Conservation (phyloP, 2,888 invertebrate species). For the Herminia tarsipennalis region DNA sequence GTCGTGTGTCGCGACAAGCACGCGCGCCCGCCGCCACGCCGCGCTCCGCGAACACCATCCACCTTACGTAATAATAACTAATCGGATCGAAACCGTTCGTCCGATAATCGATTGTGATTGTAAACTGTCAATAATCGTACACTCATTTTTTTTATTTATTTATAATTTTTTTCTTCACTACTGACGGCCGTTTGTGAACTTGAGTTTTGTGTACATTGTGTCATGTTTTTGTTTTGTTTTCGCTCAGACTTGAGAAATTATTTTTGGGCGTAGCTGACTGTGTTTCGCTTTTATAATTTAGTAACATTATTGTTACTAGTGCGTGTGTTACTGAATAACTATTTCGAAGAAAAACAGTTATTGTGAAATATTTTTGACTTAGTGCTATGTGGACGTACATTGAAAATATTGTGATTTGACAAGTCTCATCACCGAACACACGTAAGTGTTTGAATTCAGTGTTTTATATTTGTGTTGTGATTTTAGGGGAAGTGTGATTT, state of each 20-base stretch:
- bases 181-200: conserved; percentile 58
- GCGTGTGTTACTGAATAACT: conserved; percentile 54
- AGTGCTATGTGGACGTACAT: conserved; percentile 63
- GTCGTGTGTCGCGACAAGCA: conserved; percentile 81
- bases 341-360: conserved; percentile 52
- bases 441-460: conserved; percentile 57
- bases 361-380: conserved; percentile 63
- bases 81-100: conserved; percentile 71
- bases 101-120: conserved; percentile 81
- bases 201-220: conserved; percentile 68
- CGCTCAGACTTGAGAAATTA: conserved; percentile 63
- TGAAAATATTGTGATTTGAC: conserved; percentile 56
- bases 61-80: conserved; percentile 80
- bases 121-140: conserved; percentile 68
- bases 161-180: conserved; percentile 47
- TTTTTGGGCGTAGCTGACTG: conserved; percentile 74
- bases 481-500: conserved; percentile 33
- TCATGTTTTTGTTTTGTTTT: conserved; percentile 76
- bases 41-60: conserved; percentile 55
- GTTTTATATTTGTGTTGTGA: conserved; percentile 21
- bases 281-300: conserved; percentile 61
- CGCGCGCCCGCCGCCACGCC: conserved; percentile 76
- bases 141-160: conserved; percentile 52
- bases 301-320: conserved; percentile 58
- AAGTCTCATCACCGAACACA: conserved; percentile 47